Evolutionary conservation across 1,140 invertebrate genomes (phyloP).

Genomic region (Polypedilum pembai): DNA sequence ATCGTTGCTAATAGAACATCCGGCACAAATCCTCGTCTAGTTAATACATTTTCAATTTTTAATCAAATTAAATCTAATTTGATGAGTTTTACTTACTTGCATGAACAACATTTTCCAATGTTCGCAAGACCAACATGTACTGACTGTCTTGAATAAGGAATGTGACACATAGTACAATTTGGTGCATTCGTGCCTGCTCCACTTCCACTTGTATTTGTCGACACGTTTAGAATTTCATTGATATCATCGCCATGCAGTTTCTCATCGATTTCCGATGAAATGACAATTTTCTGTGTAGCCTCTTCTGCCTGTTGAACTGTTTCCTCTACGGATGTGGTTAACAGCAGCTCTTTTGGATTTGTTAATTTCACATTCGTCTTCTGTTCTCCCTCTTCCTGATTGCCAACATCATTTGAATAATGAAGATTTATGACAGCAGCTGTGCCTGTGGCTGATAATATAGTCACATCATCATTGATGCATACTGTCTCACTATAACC

Average conservation of each 20-base stretch:
- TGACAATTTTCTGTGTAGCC: neutral
- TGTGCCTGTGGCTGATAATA: slow-evolving; percentile 87
- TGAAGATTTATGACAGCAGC: slow-evolving; percentile 73
- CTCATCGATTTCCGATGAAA: neutral
- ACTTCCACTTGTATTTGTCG: slow-evolving; percentile 27
- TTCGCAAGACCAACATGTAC: slow-evolving; percentile 59
- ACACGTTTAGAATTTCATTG: neutral
- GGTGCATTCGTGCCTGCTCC: slow-evolving; percentile 33
- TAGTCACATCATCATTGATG: slow-evolving; percentile 85
- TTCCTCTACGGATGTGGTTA: neutral
- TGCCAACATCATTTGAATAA: slow-evolving; percentile 38
- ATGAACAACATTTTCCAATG: slow-evolving; percentile 55
- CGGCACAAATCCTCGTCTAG: slow-evolving; percentile 72
- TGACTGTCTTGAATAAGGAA: slow-evolving; percentile 66
- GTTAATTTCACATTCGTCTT: slow-evolving; percentile 30
- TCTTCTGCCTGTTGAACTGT: neutral
- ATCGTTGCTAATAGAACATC: slow-evolving; percentile 85
- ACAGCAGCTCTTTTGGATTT: neutral
- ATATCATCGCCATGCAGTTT: neutral
- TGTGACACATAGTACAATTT: slow-evolving; percentile 58
- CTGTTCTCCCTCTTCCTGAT: slow-evolving; percentile 31
- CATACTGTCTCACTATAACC: slow-evolving; percentile 79
- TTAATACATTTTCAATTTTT: slow-evolving; percentile 35
- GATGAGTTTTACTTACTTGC: slow-evolving; percentile 50
- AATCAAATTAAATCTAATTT: slow-evolving; percentile 33